These are phyloP conservation scores for Nemoura dubitans DNA, from an alignment of 2,888 invertebrate genomes.

Conservation along the genomic window DNA sequence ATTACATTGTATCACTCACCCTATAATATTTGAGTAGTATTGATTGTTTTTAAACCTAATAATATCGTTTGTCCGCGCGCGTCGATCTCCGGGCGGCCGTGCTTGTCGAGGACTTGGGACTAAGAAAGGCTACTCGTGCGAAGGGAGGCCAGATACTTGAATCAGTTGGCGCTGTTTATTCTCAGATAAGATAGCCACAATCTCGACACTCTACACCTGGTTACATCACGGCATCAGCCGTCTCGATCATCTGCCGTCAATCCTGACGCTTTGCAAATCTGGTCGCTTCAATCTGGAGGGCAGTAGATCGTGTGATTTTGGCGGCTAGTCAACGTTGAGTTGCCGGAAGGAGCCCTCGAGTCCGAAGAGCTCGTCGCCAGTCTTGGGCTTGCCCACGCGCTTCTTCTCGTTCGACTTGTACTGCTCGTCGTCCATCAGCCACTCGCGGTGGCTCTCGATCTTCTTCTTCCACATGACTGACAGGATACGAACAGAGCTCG, in stretches of 20 bases:
- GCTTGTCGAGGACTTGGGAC: not conserved
- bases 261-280: no score
- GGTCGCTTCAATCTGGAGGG: no score
- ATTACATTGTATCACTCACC: no score
- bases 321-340: constrained; percentile 62
- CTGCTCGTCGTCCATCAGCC: constrained; percentile 64
- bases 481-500: no score
- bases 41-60: not conserved
- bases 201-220: not conserved
- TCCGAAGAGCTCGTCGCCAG: constrained; percentile 65
- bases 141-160: not conserved
- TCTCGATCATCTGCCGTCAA: not conserved
- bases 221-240: not conserved
- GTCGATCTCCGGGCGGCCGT: not conserved
- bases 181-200: not conserved
- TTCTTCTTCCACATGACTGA: constrained; percentile 62
- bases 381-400: constrained; percentile 64
- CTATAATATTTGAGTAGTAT: no score
- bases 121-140: no score
- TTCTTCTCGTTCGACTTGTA: constrained; percentile 64
- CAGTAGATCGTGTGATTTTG: no score
- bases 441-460: constrained; percentile 63
- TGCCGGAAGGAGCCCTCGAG: constrained; percentile 66
- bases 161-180: not conserved
- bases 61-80: no score